Evolutionary conservation across 2,888 invertebrate genomes (phyloP).

Genomic region (Colostygia pectinataria): DNA sequence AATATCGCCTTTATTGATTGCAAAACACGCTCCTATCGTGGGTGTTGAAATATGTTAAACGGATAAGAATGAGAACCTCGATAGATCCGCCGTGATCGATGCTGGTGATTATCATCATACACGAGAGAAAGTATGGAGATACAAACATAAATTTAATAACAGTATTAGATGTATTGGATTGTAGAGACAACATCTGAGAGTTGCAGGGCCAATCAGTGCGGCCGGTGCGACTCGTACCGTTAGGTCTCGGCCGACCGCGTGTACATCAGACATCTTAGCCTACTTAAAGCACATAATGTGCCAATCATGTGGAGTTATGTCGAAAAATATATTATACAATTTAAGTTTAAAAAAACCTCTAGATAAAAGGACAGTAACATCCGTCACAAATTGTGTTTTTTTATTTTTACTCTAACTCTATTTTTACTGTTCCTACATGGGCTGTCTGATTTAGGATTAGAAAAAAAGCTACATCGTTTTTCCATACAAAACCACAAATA

Average conservation of each 20-base stretch:
- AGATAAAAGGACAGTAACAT: neutral
- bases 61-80: constrained; percentile 56
- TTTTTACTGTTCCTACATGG: no score
- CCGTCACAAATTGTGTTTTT: no score
- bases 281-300: constrained; percentile 65
- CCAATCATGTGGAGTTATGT: constrained; percentile 54
- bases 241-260: constrained; percentile 55
- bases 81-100: constrained; percentile 66
- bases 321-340: constrained; percentile 4
- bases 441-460: no score
- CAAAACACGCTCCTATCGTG: constrained; percentile 45
- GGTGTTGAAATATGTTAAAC: constrained; percentile 62
- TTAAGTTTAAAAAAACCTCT: neutral
- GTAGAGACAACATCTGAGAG: constrained; percentile 68
- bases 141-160: constrained; percentile 76
- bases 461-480: no score
- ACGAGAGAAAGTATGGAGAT: constrained; percentile 71
- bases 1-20: constrained; percentile 34
- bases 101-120: constrained; percentile 63
- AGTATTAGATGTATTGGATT: constrained; percentile 77
- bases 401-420: no score
- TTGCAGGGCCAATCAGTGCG: constrained; percentile 68
- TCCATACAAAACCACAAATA: no score
- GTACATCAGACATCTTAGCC: constrained; percentile 61
- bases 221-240: constrained; percentile 61